A percentile compares a stretch with the other conserved stretches of the same genome.
phyloP scores from a whole-genome alignment of 2,888 invertebrate species.

The Euzophera pinguis region DNA sequence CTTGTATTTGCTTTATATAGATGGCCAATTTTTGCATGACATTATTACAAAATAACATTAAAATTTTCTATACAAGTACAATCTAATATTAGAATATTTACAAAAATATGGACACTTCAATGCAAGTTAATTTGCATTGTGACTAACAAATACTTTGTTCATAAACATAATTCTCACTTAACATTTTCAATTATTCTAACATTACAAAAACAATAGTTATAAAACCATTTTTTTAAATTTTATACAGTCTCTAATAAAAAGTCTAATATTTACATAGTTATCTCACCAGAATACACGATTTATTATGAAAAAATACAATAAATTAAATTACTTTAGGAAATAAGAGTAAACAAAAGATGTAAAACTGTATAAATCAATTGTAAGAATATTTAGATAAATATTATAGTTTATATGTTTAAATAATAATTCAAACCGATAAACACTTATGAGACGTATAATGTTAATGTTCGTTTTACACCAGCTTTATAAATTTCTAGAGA shows the following conservation, averaged over 20 bases:
- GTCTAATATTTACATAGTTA: conserved; percentile 10
- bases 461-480: too few species aligned
- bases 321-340: neutral
- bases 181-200: neutral
- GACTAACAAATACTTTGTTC: conserved; percentile 23
- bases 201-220: neutral
- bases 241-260: conserved; percentile 10
- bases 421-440: neutral
- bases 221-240: neutral
- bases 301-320: neutral
- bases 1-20: conserved; percentile 52
- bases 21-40: conserved; percentile 45
- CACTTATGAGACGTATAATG: too few species aligned
- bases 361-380: too few species aligned
- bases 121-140: conserved; percentile 48
- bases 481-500: too few species aligned
- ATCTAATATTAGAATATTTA: conserved; percentile 24
- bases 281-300: neutral
- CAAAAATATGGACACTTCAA: conserved; percentile 53
- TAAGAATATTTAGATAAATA: too few species aligned
- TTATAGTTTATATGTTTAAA: neutral
- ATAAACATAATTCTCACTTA: conserved; percentile 16
- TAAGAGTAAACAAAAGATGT: too few species aligned
- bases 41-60: conserved; percentile 23
- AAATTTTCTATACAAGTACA: conserved; percentile 37